These are phyloP conservation scores for Cataglyphis rosenhaueri DNA, from an alignment of 2,888 invertebrate species.

Conservation along the genomic window DNA sequence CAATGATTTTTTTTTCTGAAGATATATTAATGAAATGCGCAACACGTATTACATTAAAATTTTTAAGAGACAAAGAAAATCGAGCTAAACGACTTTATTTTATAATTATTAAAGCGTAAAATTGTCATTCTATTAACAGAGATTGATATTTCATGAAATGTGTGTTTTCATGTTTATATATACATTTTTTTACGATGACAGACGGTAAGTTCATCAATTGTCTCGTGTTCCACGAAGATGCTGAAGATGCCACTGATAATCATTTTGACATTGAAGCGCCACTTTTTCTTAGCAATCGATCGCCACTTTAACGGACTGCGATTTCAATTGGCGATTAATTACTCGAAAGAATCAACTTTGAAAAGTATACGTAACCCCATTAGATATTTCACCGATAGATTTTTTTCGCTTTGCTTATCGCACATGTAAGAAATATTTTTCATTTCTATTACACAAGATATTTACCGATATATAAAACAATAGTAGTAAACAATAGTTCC, in stretches of 20 bases:
- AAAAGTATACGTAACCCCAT: not conserved
- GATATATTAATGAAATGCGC: not conserved
- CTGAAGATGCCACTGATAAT: not conserved
- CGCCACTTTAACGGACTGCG: not conserved
- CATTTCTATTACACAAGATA: not conserved
- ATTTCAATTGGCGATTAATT: not conserved
- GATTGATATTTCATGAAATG: not conserved
- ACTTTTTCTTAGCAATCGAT: constrained; percentile 5
- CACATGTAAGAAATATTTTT: not conserved
- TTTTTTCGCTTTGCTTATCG: not conserved
- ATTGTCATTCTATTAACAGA: not conserved
- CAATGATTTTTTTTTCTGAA: not conserved
- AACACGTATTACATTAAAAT: not conserved
- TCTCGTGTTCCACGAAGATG: not conserved
- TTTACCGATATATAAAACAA: not conserved
- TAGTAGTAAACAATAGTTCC: too few species aligned
- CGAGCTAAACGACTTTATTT: not conserved
- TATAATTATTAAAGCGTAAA: not conserved
- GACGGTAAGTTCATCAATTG: not conserved
- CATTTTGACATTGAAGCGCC: not conserved
- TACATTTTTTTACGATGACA: not conserved
- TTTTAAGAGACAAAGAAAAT: too few species aligned
- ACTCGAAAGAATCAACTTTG: not conserved
- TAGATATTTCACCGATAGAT: not conserved
- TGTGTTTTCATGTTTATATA: too few species aligned